Evolutionary conservation across 2,113 vertebrate species (phyloP), one percentile per base, ranked within the genome.

Genomic region (Numenius arquata): DNA sequence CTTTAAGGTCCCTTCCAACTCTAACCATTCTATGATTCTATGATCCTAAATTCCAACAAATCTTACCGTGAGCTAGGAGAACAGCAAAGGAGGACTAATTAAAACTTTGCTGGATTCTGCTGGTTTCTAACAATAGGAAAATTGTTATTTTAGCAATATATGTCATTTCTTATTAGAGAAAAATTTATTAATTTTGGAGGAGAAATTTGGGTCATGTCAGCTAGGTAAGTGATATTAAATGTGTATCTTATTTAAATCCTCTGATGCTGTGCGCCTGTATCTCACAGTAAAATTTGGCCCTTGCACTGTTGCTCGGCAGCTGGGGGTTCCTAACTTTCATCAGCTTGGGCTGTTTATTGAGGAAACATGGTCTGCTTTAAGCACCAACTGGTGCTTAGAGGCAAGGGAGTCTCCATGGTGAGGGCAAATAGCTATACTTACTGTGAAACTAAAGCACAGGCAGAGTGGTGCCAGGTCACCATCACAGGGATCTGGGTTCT

Each of bases 361-460:
- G 72, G 29, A 67, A 74, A 25, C 12, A 3, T 8, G 15, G 6
- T 58, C 32, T 79, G 34, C 29, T 83, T n/a, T n/a, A n/a, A n/a
- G n/a, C 59, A 38, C 55, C 86, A 77, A 4, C 32, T 66, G 41
- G 11, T 81, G 29, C 30, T 63, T 43, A 61, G 50, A 84, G 18
- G 45, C 65, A 52, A 59, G 76, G 48, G n/a, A n/a, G 19, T 83
- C 29, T 58, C 15, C 6, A 32, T 0, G 0, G n/a, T n/a, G 47
- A 77, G 70, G 27, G 18, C 32, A 71, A 55, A 22, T 18, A 32
- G 11, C 22, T 50, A 0, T 52, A 5, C 29, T 43, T 75, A 4
- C 9, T 76, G 30, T 61, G 63, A 43, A 63, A 5, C 18, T 32
- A 6, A 65, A 73, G 45, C 63, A 27, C n/a, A 56, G 62, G 8